Percentiles rank a stretch among this genome's conserved stretches.
phyloP scores from a whole-genome alignment of 2,888 invertebrate species.

The Melieria crassipennis region DNA sequence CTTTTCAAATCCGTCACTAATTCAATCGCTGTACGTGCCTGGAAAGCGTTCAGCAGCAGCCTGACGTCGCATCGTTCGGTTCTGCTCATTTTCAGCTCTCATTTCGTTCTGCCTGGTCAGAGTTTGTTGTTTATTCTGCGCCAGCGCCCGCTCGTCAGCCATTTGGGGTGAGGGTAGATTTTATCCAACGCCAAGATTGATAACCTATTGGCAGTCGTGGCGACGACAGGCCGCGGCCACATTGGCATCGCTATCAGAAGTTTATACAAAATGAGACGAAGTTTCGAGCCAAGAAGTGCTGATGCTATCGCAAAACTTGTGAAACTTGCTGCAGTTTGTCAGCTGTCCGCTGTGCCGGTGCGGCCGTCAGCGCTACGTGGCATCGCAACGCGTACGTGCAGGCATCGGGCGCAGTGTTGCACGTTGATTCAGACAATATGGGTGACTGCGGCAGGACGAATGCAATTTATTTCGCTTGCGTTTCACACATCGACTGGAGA shows the following conservation, averaged over 20 bases:
- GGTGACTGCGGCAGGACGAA: too few species aligned
- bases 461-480: too few species aligned
- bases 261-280: conserved; percentile 17
- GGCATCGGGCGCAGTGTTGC: too few species aligned
- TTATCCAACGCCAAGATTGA: conserved; percentile 39
- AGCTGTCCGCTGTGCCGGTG: too few species aligned
- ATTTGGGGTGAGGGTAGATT: background rate
- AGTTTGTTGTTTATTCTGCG: too few species aligned
- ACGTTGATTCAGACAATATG: too few species aligned
- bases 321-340: background rate
- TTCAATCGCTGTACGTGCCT: conserved; percentile 46
- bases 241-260: background rate
- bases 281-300: conserved; percentile 4
- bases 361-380: too few species aligned
- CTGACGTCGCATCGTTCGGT: background rate
- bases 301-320: background rate
- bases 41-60: conserved; percentile 20
- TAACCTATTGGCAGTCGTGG: conserved; percentile 42
- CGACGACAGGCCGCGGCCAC: background rate
- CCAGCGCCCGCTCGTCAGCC: too few species aligned
- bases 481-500: too few species aligned
- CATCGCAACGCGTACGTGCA: too few species aligned
- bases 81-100: background rate
- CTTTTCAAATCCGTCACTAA: conserved; percentile 46
- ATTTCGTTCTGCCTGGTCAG: background rate